A percentile compares a stretch with the other conserved stretches of the same genome.
Conservation (phyloP, 2,797 vertebrate genomes). For the Rhyacichthys aspro region DNA sequence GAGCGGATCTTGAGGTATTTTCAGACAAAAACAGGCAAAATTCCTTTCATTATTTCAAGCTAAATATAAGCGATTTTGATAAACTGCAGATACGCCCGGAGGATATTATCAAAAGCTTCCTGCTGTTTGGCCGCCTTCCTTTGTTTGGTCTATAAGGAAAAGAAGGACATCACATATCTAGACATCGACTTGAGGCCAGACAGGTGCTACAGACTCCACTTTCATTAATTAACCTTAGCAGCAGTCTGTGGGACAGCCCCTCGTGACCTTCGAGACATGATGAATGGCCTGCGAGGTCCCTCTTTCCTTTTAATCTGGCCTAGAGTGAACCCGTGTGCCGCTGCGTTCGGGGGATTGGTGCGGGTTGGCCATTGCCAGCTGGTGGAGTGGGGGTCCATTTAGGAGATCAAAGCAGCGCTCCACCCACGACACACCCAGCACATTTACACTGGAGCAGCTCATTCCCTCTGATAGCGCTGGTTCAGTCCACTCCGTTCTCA, state of each 20-base stretch:
- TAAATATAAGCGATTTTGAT: constrained; percentile 36
- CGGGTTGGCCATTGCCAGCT: constrained; percentile 60
- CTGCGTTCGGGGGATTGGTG: constrained; percentile 26
- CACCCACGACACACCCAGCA: constrained; percentile 40
- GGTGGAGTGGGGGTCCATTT: constrained; percentile 68
- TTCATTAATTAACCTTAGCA: constrained; percentile 79
- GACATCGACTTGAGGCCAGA: constrained; percentile 44
- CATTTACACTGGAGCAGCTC: constrained; percentile 18
- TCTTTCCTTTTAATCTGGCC: constrained; percentile 68
- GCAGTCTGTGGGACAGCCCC: constrained; percentile 51
- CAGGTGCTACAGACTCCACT: constrained; percentile 76
- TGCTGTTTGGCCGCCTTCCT: constrained; percentile 62
- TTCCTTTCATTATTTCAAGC: constrained; percentile 27
- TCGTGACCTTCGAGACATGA: constrained; percentile 72
- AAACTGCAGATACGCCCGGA: constrained; percentile 24
- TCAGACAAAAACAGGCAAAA: neutral
- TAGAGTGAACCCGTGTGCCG: constrained; percentile 40
- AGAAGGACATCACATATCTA: constrained; percentile 35
- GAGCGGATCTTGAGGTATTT: too few species aligned
- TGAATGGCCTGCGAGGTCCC: constrained; percentile 61
- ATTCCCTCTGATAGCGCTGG: constrained; percentile 32
- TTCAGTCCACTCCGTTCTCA: constrained; percentile 48
- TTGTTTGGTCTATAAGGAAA: constrained; percentile 60
- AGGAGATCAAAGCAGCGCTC: constrained; percentile 67
- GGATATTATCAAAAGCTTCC: constrained; percentile 58